Base-by-base conservation (phyloP, 2,113 vertebrate species). In the Vidua chalybeata region DNA sequence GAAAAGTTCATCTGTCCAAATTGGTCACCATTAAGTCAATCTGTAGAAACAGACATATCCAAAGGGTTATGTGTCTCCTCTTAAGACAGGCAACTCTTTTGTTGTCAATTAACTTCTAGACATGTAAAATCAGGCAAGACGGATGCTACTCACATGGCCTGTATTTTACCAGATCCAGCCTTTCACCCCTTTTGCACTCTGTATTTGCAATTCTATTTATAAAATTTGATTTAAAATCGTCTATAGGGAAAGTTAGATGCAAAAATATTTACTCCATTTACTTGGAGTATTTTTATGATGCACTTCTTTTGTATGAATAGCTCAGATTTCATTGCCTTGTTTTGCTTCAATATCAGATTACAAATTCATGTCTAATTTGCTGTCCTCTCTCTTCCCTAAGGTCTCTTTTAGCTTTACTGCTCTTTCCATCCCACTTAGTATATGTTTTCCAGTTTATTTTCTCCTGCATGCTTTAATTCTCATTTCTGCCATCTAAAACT, bases 341-440 rank as follows among this genome's bases (percentile, higher is more conserved):
- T 93, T 90, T 85, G 31, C 52, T 94, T 77, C 84, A 46, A 10
- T 68, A 87, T 56, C 48, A 82, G 59, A 71, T 91, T 93, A 92
- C 41, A 79, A 89, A 94, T 91, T 92, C 31, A 62, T 58, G 59
- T 94, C 71, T 94, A 58, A 96, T 95, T 95, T 97, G 41, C 49
- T 94, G 41, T 83, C 63, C 67, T 94, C 31, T 89, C 55, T 80
- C 56, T 84, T 91, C 74, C 93, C 88, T 82, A 77, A 91, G 83
- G 74, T 83, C 54, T 92, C 52, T 80, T 96, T 79, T 63, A 96
- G 37, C 45, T 87, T 93, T 91, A 84, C 67, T 69, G 62, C 17
- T 87, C 61, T 83, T 91, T 93, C 86, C 48, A 92, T 83, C 28
- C 48, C 67, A 90, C 83, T 89, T 84, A 90, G 81, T 89, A 49